phyloP scores from a whole-genome alignment of 2,797 vertebrate genomes.

The Gobio occitaniae region DNA sequence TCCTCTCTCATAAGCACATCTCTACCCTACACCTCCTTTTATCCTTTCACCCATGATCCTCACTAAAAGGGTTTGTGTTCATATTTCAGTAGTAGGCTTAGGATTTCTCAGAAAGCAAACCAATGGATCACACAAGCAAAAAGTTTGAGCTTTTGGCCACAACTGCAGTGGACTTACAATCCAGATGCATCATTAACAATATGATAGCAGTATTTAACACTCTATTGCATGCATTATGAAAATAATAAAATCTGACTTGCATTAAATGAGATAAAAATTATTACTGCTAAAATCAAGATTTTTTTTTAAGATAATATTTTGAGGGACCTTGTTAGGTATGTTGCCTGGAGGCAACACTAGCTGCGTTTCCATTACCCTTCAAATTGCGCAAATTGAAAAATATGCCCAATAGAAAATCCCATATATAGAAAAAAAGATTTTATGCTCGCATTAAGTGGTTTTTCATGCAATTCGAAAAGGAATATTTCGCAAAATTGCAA shows the following conservation, averaged over 20 bases:
- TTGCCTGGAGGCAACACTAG: neutral
- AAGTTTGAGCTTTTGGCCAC: neutral
- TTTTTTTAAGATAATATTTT: neutral
- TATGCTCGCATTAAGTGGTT: no score
- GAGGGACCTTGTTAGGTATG: neutral
- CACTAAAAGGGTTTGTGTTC: slow-evolving; percentile 33
- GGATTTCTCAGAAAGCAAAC: neutral
- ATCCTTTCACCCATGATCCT: slow-evolving; percentile 10
- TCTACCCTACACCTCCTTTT: slow-evolving; percentile 19
- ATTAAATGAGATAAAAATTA: neutral
- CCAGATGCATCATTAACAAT: neutral
- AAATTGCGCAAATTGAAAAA: no score
- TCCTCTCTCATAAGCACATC: slow-evolving; percentile 25
- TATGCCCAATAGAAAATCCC: no score
- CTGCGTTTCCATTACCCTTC: no score
- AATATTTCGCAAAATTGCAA: no score
- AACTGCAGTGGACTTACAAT: neutral
- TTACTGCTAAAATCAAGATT: neutral
- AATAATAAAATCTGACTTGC: neutral
- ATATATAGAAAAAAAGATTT: no score
- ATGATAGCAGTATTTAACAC: neutral
- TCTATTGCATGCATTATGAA: neutral
- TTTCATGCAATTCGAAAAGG: no score
- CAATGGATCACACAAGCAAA: neutral
- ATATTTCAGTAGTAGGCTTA: slow-evolving; percentile 27